Percentiles rank a stretch among this genome's conserved stretches.
Evolutionary conservation across 1,140 invertebrate species (phyloP).

Genomic region (Drosophila pseudoobscura): DNA sequence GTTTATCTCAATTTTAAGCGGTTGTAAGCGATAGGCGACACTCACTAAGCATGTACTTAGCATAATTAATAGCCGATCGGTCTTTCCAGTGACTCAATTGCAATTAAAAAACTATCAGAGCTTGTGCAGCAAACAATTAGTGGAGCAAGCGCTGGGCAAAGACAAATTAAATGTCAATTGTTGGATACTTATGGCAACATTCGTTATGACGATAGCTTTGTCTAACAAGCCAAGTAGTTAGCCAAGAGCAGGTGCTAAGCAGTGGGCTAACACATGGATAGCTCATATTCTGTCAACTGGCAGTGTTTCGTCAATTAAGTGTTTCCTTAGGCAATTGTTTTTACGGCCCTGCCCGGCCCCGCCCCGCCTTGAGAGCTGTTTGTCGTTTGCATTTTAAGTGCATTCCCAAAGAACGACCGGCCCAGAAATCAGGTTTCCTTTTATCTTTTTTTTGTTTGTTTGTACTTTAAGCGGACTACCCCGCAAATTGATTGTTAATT

Average conservation of each 20-base stretch:
- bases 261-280: constrained; percentile 1
- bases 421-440: constrained; percentile 47
- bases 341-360: constrained; percentile 50
- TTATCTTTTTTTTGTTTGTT: constrained; percentile 28
- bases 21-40: constrained; percentile 47
- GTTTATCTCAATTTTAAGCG: constrained; percentile 26
- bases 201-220: constrained; percentile 36
- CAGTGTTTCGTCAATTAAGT: constrained; percentile 43
- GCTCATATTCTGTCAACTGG: background rate
- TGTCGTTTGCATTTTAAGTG: constrained; percentile 56
- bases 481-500: background rate
- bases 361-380: constrained; percentile 63
- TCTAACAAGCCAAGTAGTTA: constrained; percentile 6
- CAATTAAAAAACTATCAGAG: constrained; percentile 70
- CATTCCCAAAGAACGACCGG: constrained; percentile 29
- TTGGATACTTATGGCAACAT: constrained; percentile 30
- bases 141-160: constrained; percentile 20
- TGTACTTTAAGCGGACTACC: constrained; percentile 27
- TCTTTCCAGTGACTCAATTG: constrained; percentile 45
- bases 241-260: constrained; percentile 39
- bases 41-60: constrained; percentile 40
- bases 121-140: constrained; percentile 26
- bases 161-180: constrained; percentile 70
- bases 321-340: constrained; percentile 35
- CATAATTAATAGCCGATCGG: constrained; percentile 59